Evolutionary conservation across 2,797 vertebrate species (phyloP).

Genomic region (Sebastes hopkinsi): DNA sequence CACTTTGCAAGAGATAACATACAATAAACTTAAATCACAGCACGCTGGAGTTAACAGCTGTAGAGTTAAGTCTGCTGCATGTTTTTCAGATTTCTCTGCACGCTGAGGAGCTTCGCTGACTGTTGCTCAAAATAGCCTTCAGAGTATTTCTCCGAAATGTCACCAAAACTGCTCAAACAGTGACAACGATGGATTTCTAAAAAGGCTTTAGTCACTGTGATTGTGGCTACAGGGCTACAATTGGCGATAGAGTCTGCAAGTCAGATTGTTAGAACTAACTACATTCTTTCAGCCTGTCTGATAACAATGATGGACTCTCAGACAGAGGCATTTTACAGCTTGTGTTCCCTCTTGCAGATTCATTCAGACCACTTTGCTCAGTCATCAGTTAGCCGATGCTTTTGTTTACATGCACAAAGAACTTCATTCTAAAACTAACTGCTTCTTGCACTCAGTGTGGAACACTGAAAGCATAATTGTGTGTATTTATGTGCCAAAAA

Average conservation of each 20-base stretch:
- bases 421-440: not conserved
- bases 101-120: not conserved
- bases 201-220: slow-evolving; percentile 2
- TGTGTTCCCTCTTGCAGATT: not conserved
- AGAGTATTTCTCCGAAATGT: slow-evolving; percentile 32
- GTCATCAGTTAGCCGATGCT: not conserved
- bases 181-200: slow-evolving; percentile 21
- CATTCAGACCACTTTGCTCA: slow-evolving; percentile 1
- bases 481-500: not conserved
- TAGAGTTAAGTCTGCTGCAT: not conserved
- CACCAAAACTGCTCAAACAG: slow-evolving; percentile 17
- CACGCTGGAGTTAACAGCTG: not conserved
- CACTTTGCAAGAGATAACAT: not conserved
- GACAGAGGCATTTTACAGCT: not conserved
- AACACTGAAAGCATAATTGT: not conserved
- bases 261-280: slow-evolving; percentile 10
- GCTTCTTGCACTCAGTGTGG: not conserved
- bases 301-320: slow-evolving; percentile 15
- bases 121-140: slow-evolving; percentile 15
- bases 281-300: slow-evolving; percentile 7
- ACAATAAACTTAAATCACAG: not conserved
- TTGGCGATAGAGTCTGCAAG: not conserved
- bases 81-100: not conserved
- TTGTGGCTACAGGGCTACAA: not conserved
- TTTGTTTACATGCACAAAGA: slow-evolving; percentile 2